phyloP scores from a whole-genome alignment of 2,888 invertebrate species.

The Schrankia costaestrigalis region DNA sequence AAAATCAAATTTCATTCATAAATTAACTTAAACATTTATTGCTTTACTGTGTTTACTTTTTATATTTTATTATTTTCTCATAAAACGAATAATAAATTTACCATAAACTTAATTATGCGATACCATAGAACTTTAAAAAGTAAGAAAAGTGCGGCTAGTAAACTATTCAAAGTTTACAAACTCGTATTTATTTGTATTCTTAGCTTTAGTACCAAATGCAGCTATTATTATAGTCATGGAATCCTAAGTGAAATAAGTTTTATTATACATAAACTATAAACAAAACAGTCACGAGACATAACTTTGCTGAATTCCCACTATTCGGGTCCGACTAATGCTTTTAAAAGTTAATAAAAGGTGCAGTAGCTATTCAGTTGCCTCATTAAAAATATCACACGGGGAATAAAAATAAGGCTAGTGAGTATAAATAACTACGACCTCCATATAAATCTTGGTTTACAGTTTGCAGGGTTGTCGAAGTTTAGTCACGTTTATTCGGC shows the following conservation, averaged over 20 bases:
- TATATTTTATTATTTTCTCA: background rate
- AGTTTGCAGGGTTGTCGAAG: constrained; percentile 60
- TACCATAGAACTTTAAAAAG: too few relatives aligned
- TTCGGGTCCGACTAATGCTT: constrained; percentile 54
- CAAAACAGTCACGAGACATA: constrained; percentile 35
- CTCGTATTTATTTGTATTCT: constrained; percentile 6
- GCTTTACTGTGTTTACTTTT: too few relatives aligned
- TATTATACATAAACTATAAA: constrained; percentile 35
- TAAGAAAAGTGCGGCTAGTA: too few relatives aligned
- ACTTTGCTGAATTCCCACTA: constrained; percentile 43
- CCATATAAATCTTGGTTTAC: constrained; percentile 74
- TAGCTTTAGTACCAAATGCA: constrained; percentile 16
- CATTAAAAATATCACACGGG: constrained; percentile 78
- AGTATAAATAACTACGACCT: constrained; percentile 72
- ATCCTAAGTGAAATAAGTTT: constrained; percentile 29
- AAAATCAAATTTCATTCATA: background rate
- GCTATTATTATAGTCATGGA: constrained; percentile 15
- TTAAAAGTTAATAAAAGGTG: constrained; percentile 71
- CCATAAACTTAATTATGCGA: constrained; percentile 1
- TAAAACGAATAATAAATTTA: constrained; percentile 2
- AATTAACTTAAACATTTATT: too few relatives aligned
- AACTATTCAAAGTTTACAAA: constrained; percentile 14
- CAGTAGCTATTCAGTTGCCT: constrained; percentile 69
- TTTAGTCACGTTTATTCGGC: constrained; percentile 22
- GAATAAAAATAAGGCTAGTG: constrained; percentile 73